Percentiles rank a stretch among this genome's conserved stretches.
phyloP scores from a whole-genome alignment of 2,113 vertebrate species.

The Pluvialis apricaria region DNA sequence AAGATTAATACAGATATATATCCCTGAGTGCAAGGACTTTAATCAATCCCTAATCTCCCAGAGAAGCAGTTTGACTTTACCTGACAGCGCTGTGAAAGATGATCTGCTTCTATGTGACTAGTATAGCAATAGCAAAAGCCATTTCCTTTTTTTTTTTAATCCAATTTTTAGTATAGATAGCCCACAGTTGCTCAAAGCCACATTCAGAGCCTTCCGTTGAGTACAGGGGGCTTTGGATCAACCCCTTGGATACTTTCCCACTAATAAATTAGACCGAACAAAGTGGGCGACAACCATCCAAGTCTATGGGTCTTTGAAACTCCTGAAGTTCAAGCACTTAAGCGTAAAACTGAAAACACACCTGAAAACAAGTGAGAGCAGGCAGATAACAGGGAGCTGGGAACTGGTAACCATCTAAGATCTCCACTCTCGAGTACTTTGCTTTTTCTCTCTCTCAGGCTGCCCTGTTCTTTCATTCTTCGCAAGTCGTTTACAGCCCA shows the following conservation, averaged over 20 bases:
- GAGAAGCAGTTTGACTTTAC: slow-evolving; percentile 48
- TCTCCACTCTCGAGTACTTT: neutral
- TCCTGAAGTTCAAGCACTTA: neutral
- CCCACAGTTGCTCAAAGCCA: neutral
- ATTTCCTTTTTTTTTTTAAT: neutral
- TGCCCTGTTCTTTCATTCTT: neutral
- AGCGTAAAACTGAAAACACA: neutral
- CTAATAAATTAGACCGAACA: neutral
- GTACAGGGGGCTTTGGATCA: neutral
- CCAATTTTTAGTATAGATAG: neutral
- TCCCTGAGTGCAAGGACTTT: slow-evolving; percentile 10
- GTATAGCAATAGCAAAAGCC: neutral
- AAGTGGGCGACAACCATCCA: neutral
- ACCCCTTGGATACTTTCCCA: neutral
- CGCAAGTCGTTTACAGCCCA: neutral
- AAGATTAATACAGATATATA: slow-evolving; percentile 19
- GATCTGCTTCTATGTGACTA: neutral
- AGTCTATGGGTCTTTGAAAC: neutral
- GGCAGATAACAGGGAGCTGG: neutral
- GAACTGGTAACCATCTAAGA: neutral
- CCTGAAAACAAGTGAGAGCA: neutral
- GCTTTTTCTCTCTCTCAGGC: too few relatives aligned
- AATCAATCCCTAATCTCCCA: slow-evolving; percentile 47
- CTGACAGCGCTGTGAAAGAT: slow-evolving; percentile 10
- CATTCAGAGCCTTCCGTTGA: neutral